Base-by-base conservation (phyloP, 2,888 invertebrate species). In the Scaptomyza polygonia region DNA sequence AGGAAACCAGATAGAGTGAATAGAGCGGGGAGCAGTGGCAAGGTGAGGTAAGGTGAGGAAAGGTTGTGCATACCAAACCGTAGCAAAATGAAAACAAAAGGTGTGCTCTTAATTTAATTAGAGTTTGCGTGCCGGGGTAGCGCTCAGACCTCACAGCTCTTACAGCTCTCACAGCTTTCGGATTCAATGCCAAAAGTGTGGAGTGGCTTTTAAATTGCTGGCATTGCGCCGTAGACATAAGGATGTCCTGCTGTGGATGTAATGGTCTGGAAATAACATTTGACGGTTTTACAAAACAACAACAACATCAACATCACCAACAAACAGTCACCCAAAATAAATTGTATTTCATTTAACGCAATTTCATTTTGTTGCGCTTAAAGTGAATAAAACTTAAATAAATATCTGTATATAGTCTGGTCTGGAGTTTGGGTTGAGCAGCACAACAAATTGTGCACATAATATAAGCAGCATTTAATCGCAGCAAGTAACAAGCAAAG, bases 101-200 rank as follows among this genome's bases (percentile, higher is more conserved):
- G 88, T 86, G 88, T 73, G 85, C 86, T 77, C 85, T 84, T 86
- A 86, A 85, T 86, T 85, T 88, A 85, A 85, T 85, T 86, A 88
- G 84, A 80, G 56, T 67, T 68, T 68, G 76, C 74, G 78, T 76
- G 75, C 53, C 54, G 57, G 55, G 18, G 16, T 16, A 11, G 45
- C 16, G 45, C 16, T 2, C 25, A 5, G 25, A 25, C 5, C 25
- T 25, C 14, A 30, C 12, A 12, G 1, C 11, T 5, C 16, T 1
- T 12, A 3, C 30, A 8, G 12, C 12, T 7, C 45, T 0, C 2
- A 0, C 45, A 0, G 16, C 5, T 16, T 12, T 8, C 8, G 16
- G 68, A 47, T 45, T 29, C 63, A 12, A 34, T 14, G 34, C 21
- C 52, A 16, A 55, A 44, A 45, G 45, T 29, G 45, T 42, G 34